A percentile compares a stretch with the other conserved stretches of the same genome.
Conservation (phyloP, 2,888 invertebrate species). For the Nyleta sp. region DNA sequence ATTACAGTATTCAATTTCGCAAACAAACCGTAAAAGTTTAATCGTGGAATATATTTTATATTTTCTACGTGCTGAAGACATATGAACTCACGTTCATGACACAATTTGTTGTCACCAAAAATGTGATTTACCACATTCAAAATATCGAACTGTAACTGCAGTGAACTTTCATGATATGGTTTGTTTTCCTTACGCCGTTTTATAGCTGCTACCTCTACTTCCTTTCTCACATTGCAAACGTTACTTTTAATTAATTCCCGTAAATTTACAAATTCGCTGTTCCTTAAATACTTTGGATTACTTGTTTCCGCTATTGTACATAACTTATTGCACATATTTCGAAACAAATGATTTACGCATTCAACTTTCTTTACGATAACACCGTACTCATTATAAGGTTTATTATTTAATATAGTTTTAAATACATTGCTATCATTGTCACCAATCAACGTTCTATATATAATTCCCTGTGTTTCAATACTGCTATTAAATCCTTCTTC, state of each 20-base stretch:
- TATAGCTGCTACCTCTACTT: background rate
- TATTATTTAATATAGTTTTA: slow-evolving; percentile 6
- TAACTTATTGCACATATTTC: background rate
- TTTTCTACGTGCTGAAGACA: too few species aligned
- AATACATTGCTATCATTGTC: slow-evolving; percentile 23
- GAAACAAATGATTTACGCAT: background rate
- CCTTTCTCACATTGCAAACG: background rate
- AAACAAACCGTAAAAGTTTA: background rate
- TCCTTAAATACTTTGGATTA: background rate
- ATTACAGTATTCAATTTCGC: too few species aligned
- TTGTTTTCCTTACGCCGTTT: background rate
- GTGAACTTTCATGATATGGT: background rate
- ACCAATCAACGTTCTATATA: slow-evolving; percentile 23
- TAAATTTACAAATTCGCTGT: background rate
- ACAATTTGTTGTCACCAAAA: background rate
- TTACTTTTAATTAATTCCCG: background rate
- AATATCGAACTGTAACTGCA: background rate
- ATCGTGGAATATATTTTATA: too few species aligned
- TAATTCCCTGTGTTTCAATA: slow-evolving; percentile 49
- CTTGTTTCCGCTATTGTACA: background rate
- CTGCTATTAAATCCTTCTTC: slow-evolving; percentile 61
- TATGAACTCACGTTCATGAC: background rate
- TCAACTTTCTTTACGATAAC: slow-evolving; percentile 13
- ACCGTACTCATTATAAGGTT: background rate
- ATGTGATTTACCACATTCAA: background rate